These are phyloP conservation scores for Horisme vitalbata DNA, from an alignment of 2,888 invertebrate genomes.

Conservation along the genomic window DNA sequence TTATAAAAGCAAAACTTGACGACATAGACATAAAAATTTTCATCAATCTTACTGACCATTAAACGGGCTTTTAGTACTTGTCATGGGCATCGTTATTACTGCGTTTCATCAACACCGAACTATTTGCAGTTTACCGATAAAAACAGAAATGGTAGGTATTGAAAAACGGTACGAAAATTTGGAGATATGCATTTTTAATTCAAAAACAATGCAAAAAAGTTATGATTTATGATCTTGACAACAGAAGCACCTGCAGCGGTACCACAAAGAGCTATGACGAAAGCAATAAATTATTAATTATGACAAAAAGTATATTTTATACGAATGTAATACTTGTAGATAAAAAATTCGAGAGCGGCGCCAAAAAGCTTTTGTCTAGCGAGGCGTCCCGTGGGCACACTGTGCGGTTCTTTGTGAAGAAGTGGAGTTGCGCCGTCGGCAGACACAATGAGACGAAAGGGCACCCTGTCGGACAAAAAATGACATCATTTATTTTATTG, in stretches of 20 bases:
- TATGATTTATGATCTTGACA: slow-evolving; percentile 63
- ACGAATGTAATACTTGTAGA: slow-evolving; percentile 53
- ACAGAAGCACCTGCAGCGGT: slow-evolving; percentile 78
- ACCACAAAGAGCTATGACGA: slow-evolving; percentile 63
- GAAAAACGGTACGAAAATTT: too few relatives aligned
- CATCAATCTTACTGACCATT: too few relatives aligned
- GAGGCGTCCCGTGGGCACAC: slow-evolving; percentile 66
- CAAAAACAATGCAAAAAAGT: slow-evolving; percentile 11
- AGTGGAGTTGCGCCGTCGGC: slow-evolving; percentile 62
- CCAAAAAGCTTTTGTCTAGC: slow-evolving; percentile 76
- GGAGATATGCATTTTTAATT: too few relatives aligned
- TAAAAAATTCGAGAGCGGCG: slow-evolving; percentile 70
- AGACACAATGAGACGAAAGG: slow-evolving; percentile 66
- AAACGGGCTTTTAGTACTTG: too few relatives aligned
- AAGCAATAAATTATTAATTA: slow-evolving; percentile 81
- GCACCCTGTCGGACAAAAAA: slow-evolving; percentile 76
- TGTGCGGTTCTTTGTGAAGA: slow-evolving; percentile 49
- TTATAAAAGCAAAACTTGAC: too few relatives aligned
- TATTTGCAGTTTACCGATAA: too few relatives aligned
- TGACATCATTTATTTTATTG: slow-evolving; percentile 83
- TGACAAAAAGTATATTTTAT: slow-evolving; percentile 72
- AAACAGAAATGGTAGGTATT: too few relatives aligned
- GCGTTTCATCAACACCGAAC: too few relatives aligned
- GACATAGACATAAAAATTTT: too few relatives aligned
- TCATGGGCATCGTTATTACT: too few relatives aligned